These are phyloP conservation scores for Corythaeola cristata DNA, from an alignment of 2,113 vertebrate species.

Conservation along the genomic window DNA sequence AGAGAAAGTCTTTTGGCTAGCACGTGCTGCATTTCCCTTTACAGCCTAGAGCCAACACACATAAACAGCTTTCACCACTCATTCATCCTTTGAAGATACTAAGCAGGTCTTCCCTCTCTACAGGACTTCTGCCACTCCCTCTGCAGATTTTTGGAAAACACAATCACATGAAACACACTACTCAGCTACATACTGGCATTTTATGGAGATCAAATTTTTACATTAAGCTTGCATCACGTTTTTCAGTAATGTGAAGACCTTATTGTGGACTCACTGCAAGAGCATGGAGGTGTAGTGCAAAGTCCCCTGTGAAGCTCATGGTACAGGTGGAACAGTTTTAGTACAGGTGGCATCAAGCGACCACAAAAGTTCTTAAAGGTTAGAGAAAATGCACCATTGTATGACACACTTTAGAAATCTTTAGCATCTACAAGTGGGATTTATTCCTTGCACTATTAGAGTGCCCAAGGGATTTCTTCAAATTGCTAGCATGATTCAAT, in stretches of 20 bases:
- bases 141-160: not conserved
- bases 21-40: not conserved
- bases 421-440: not conserved
- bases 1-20: not conserved
- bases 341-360: not conserved
- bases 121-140: not conserved
- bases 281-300: not conserved
- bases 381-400: not conserved
- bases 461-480: not conserved
- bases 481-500: not conserved
- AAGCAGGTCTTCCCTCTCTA: not conserved
- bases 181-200: not conserved
- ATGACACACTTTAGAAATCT: not conserved
- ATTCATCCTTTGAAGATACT: not conserved
- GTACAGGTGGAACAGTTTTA: not conserved
- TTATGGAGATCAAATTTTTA: not conserved
- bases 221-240: not conserved
- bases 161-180: not conserved
- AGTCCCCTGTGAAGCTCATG: not conserved
- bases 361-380: not conserved
- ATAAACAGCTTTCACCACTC: not conserved
- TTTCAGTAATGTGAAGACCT: not conserved
- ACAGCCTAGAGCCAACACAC: not conserved
- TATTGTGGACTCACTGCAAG: not conserved
- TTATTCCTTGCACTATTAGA: not conserved